phyloP scores from a whole-genome alignment of 1,140 invertebrate species.

The Proales similis region DNA sequence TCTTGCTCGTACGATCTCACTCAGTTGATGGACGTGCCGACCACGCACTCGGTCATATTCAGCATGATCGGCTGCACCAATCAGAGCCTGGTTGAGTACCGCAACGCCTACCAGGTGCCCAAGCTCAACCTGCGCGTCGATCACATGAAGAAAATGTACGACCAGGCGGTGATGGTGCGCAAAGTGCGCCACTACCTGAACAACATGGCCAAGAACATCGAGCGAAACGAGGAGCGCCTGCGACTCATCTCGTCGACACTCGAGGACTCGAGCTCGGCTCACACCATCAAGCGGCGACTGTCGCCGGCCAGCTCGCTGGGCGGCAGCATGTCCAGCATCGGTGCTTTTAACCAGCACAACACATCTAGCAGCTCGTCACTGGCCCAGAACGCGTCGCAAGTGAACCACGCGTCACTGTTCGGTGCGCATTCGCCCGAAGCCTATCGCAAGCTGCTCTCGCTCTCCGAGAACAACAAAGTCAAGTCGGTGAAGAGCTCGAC shows the following conservation, averaged over 20 bases:
- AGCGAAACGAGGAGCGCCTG: slow-evolving; percentile 5
- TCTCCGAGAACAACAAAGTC: slow-evolving; percentile 26
- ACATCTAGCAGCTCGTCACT: slow-evolving; percentile 16
- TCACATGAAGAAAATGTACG: slow-evolving; percentile 30
- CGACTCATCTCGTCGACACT: slow-evolving; percentile 24
- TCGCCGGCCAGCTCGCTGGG: slow-evolving; percentile 12
- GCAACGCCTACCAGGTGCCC: slow-evolving; percentile 18
- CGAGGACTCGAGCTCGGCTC: slow-evolving; percentile 10
- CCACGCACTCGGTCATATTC: slow-evolving; percentile 15
- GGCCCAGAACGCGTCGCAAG: too few species aligned
- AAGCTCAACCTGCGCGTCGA: slow-evolving; percentile 1
- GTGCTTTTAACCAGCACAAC: slow-evolving; percentile 18
- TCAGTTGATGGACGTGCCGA: slow-evolving; percentile 25
- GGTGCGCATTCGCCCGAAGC: slow-evolving; percentile 35
- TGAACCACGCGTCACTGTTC: too few species aligned
- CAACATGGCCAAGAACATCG: slow-evolving; percentile 17
- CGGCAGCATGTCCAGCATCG: slow-evolving; percentile 18
- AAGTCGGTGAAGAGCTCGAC: slow-evolving; percentile 36
- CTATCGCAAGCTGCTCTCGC: slow-evolving; percentile 15
- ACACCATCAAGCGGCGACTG: slow-evolving; percentile 3
- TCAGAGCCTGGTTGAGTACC: background rate
- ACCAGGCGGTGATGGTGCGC: slow-evolving; percentile 36
- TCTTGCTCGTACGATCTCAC: slow-evolving; percentile 64
- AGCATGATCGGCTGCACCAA: slow-evolving; percentile 11
- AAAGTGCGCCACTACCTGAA: slow-evolving; percentile 35